These are phyloP conservation scores for Cenopis cana DNA, from an alignment of 2,888 invertebrate genomes.

Conservation along the genomic window DNA sequence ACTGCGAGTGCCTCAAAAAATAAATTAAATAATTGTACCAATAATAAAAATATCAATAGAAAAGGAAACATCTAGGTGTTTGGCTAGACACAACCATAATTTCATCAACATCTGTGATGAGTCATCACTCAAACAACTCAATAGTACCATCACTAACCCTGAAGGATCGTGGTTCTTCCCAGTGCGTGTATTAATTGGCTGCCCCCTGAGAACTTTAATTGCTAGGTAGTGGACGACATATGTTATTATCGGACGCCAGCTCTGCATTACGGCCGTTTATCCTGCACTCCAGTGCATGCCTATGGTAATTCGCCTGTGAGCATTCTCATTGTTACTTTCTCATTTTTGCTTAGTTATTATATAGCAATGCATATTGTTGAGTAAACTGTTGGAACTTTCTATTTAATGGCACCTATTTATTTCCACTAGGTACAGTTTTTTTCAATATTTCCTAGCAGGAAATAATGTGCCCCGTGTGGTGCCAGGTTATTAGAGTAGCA, in stretches of 20 bases:
- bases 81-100: not conserved
- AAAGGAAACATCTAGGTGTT: not conserved
- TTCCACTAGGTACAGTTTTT: too few species aligned
- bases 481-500: too few species aligned
- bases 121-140: not conserved
- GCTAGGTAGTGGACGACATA: conserved; percentile 54
- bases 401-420: conserved; percentile 2
- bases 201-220: conserved; percentile 71
- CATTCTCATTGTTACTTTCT: conserved; percentile 56
- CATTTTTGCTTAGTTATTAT: conserved; percentile 39
- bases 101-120: not conserved
- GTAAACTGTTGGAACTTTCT: conserved; percentile 14
- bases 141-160: conserved; percentile 17
- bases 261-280: conserved; percentile 67
- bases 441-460: too few species aligned
- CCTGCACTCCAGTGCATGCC: conserved; percentile 63
- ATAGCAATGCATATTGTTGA: conserved; percentile 13
- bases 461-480: too few species aligned
- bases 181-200: conserved; percentile 68
- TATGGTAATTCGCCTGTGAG: conserved; percentile 63
- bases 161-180: conserved; percentile 52
- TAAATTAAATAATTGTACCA: too few species aligned
- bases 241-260: conserved; percentile 73
- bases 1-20: not conserved
- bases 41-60: not conserved